A percentile compares a stretch with the other conserved stretches of the same genome.
Conservation (phyloP, 2,113 vertebrate species). For the Antechinus flavipes region DNA sequence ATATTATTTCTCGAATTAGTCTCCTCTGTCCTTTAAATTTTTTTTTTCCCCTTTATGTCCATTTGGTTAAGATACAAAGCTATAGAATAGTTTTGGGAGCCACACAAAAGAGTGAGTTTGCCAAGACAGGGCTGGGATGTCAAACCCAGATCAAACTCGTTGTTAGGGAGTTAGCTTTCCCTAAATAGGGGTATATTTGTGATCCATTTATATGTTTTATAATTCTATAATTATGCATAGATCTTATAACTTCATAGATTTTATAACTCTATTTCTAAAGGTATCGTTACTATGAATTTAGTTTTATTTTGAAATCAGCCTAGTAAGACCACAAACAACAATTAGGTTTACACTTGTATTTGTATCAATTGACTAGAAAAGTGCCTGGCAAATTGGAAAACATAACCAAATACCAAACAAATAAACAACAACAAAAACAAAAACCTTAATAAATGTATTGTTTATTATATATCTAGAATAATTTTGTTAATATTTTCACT, state of each 20-base stretch:
- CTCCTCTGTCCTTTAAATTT: not conserved
- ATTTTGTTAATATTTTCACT: not conserved
- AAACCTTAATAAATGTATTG: too few species aligned
- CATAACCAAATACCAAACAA: too few species aligned
- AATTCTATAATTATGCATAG: too few species aligned
- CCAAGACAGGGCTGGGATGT: too few species aligned
- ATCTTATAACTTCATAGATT: not conserved
- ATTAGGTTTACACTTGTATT: not conserved
- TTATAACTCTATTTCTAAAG: not conserved
- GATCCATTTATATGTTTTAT: not conserved
- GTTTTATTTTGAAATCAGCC: not conserved
- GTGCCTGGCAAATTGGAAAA: not conserved
- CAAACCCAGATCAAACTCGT: too few species aligned
- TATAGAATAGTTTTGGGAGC: not conserved
- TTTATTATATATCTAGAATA: too few species aligned
- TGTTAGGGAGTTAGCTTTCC: too few species aligned
- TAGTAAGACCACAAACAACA: not conserved
- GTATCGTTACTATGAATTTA: not conserved
- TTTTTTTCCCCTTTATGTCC: not conserved
- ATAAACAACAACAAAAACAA: too few species aligned
- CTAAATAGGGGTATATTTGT: not conserved
- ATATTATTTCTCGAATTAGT: not conserved
- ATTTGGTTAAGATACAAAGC: not conserved
- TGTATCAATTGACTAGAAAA: not conserved
- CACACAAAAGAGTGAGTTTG: not conserved